phyloP scores from a whole-genome alignment of 2,797 vertebrate genomes.

The Morelia viridis region DNA sequence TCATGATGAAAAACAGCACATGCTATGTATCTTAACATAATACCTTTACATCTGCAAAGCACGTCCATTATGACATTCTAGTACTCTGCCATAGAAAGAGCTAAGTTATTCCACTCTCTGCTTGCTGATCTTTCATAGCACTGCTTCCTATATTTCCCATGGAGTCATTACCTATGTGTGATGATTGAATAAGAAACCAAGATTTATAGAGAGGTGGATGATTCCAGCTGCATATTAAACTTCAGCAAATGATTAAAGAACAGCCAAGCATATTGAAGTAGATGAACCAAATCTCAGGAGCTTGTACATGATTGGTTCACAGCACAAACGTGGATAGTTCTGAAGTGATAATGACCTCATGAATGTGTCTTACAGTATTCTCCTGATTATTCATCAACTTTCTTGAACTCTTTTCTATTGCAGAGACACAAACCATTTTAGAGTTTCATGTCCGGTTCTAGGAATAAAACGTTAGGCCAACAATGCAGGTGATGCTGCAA shows the following conservation, averaged over 20 bases:
- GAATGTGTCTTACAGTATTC: neutral
- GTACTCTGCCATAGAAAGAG: neutral
- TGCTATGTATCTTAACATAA: neutral
- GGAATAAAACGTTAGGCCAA: neutral
- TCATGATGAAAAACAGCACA: neutral
- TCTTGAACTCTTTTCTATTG: neutral
- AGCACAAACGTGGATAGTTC: slow-evolving; percentile 3
- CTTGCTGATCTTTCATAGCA: neutral
- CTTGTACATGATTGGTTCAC: neutral
- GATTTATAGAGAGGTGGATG: slow-evolving; percentile 6
- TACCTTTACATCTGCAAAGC: neutral
- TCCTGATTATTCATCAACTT: neutral
- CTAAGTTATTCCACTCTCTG: neutral
- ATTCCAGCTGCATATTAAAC: fast-evolving
- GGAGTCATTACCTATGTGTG: neutral
- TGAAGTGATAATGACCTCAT: slow-evolving; percentile 46
- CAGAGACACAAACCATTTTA: neutral
- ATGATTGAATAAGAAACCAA: neutral
- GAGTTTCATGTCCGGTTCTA: neutral
- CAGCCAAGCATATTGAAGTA: neutral
- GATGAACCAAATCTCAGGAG: neutral
- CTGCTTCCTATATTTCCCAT: neutral
- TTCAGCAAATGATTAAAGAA: slow-evolving; percentile 51
- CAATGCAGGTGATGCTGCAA: neutral
- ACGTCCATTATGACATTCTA: neutral